Evolutionary conservation across 2,888 invertebrate genomes (phyloP), one percentile per base, ranked within the genome.

Genomic region (Pyrrhia umbra): DNA sequence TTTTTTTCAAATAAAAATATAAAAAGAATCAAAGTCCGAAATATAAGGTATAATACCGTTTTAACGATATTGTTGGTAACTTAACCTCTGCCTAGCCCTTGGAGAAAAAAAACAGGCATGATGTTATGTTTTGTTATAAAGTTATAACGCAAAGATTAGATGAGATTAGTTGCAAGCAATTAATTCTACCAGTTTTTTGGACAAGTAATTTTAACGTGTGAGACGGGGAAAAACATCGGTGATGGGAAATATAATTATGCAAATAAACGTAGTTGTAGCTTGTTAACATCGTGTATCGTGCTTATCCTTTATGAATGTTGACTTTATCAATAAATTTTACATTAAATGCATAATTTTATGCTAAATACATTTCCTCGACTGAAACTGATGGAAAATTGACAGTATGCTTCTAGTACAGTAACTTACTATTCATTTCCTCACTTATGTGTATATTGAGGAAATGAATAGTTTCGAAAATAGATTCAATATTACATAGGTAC

Each of bases 301-400:
- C n/a, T 16, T 2, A 10, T 18, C 2, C 16, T n/a, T 16, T 6
- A 8, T 8, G 18, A 34, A 20, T 18, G 20, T 30, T n/a, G 9
- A 20, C 63, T 46, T 37, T 52, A 23, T 27, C 27, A 47, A 37
- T 51, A 21, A 40, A 15, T 18, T n/a, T 9, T 70, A 59, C 3
- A 30, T 23, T 20, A n/a, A 15, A 30, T 39, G 6, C 43, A 16
- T 61, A 37, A 49, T 30, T 2, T 15, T 13, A 42, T 23, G 49
- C 42, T 49, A 45, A 69, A 23, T 10, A 37, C 1, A 23, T 1
- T 10, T 2, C 27, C 37, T 23, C 37, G 30, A n/a, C 15, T 43
- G 6, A 42, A 34, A 27, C 21, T 42, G 1, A n/a, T 34, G 5
- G 5, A 13, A 13, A 30, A 30, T 30, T n/a, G n/a, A n/a, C n/a